A percentile compares a stretch with the other conserved stretches of the same genome.
Conservation (phyloP, 2,797 vertebrate species). For the Rhincodon typus region DNA sequence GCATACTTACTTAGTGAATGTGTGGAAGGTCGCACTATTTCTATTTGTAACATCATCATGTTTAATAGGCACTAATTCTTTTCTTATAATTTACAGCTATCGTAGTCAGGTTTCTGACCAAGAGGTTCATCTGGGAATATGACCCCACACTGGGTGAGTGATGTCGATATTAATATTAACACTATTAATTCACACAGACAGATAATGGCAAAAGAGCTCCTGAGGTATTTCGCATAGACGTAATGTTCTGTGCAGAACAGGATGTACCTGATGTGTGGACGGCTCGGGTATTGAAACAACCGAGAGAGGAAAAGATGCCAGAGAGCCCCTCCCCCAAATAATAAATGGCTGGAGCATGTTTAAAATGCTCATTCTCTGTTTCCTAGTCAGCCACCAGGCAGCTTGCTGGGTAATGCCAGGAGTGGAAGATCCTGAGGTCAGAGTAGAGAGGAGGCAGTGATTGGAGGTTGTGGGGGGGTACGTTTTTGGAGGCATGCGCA, state of each 20-base stretch:
- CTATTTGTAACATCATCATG: not conserved
- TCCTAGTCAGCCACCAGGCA: not conserved
- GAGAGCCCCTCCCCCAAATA: not conserved
- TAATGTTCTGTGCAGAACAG: not conserved
- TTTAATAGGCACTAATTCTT: slow-evolving; percentile 27
- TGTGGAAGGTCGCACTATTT: not conserved
- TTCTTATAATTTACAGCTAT: slow-evolving; percentile 65
- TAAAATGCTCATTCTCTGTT: not conserved
- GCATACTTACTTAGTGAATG: not conserved
- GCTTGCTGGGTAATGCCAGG: not conserved
- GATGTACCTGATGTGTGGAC: not conserved
- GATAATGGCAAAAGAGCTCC: not conserved
- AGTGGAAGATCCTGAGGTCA: not conserved
- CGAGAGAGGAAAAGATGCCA: too few species aligned
- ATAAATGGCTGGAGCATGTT: not conserved
- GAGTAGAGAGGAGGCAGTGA: not conserved
- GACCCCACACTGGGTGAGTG: slow-evolving; percentile 88
- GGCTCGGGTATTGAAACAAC: not conserved
- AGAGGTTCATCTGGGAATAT: slow-evolving; percentile 97
- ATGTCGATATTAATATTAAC: not conserved
- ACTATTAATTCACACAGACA: too few species aligned
- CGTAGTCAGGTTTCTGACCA: slow-evolving; percentile 90
- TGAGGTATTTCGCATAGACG: not conserved
- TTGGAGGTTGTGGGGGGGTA: not conserved
- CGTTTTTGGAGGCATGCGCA: fast-evolving